Base-by-base conservation (phyloP, 2,888 invertebrate genomes). In the Pristionchus japonicus region DNA sequence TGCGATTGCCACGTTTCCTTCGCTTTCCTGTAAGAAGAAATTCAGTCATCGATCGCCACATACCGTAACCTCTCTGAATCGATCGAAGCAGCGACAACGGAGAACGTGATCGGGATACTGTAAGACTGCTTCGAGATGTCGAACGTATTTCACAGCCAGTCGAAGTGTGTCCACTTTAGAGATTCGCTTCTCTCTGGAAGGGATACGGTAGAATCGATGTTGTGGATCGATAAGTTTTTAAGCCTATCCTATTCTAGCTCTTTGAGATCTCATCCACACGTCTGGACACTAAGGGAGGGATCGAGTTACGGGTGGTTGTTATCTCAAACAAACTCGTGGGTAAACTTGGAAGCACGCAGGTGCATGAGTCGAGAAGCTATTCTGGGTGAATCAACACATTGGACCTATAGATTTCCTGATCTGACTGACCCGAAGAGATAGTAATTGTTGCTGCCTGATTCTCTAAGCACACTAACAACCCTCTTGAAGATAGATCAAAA, bases 151-250 rank as follows among this genome's bases (percentile, higher is more conserved):
- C 64, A 95, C 95, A 23, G 95, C 95, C 31, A 94, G 90, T 15
- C 94, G 92, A n/a, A 95, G 90, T 1, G 95, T 95, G 90, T 95
- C 95, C 67, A 95, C 95, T 91, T 95, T 95, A 89, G 95, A 95
- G 85, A 95, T 91, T 34, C 95, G 90, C 84, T 93, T 93, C 43
- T 94, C 93, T n/a, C 93, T 93, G 89, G 85, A 93, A 49, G 23
- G 31, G 11, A 4, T 80, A 80, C 13, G 7, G 83, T 52, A 82
- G 31, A 11, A 17, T 9, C 4, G 31, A 27, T 49, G 27, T n/a
- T 20, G 43, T n/a, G 31, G 4, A 67, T 67, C 34, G 15, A 49
- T 49, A n/a, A 49, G 49, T 15, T 6, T n/a, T n/a, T 57, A n/a
- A 57, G n/a, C 52, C 3, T 57, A 3, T 57, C 7, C 43, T 9